A percentile compares a stretch with the other conserved stretches of the same genome.
Conservation (phyloP, 2,888 invertebrate genomes). For the Hirudinaria manillensis region DNA sequence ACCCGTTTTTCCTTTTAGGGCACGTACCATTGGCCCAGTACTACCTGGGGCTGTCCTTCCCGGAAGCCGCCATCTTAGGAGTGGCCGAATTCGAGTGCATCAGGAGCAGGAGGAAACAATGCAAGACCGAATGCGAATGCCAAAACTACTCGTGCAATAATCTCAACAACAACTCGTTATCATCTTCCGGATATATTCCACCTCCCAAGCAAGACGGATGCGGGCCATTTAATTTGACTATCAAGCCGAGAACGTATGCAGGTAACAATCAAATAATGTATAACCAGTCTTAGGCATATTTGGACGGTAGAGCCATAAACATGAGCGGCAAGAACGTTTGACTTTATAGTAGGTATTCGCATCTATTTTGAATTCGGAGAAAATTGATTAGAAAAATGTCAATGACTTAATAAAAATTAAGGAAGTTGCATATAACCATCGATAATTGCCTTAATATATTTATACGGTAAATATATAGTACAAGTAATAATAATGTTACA, state of each 20-base stretch:
- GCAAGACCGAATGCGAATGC: background rate
- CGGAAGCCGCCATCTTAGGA: slow-evolving; percentile 25
- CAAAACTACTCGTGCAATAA: slow-evolving; percentile 1
- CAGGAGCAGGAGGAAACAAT: background rate
- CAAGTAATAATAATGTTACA: too few relatives aligned
- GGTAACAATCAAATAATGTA: background rate
- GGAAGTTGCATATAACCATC: too few relatives aligned
- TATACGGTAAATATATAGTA: too few relatives aligned
- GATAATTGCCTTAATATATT: too few relatives aligned
- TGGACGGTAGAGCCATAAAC: background rate
- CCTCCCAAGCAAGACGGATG: too few relatives aligned
- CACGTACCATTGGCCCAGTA: slow-evolving; percentile 24
- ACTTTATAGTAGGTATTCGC: too few relatives aligned
- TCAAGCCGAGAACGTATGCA: slow-evolving; percentile 2
- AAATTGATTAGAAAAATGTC: too few relatives aligned
- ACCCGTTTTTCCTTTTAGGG: background rate
- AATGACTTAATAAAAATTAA: too few relatives aligned
- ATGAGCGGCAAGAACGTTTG: too few relatives aligned
- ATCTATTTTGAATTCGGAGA: too few relatives aligned
- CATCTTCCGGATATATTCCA: background rate
- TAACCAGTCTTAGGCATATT: background rate
- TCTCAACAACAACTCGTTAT: background rate
- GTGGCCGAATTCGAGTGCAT: slow-evolving; percentile 20
- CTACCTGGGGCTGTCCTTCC: slow-evolving; percentile 28
- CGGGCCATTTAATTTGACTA: background rate